Conservation (phyloP, 2,797 vertebrate species). For the Austrolebias charrua region DNA sequence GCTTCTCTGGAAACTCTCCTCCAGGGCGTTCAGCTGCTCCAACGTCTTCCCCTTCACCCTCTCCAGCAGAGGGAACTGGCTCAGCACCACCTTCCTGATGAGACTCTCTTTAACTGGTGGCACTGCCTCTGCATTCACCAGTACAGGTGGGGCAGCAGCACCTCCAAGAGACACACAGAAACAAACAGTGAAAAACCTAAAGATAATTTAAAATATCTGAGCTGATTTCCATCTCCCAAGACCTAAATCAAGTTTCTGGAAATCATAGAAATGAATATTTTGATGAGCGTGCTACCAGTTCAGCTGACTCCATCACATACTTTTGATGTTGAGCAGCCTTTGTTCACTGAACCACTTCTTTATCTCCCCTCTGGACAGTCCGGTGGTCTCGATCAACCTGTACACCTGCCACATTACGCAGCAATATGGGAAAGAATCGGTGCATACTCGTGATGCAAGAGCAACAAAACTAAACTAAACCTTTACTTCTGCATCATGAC, state of each 20-base stretch:
- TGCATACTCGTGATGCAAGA: background rate
- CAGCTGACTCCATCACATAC: conserved; percentile 43
- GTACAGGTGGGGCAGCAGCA: conserved; percentile 63
- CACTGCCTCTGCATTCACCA: conserved; percentile 70
- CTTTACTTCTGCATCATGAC: conserved; percentile 4
- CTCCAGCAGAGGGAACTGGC: conserved; percentile 85
- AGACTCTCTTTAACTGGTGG: conserved; percentile 75
- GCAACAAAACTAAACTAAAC: background rate
- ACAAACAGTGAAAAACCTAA: conserved; percentile 4
- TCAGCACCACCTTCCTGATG: conserved; percentile 78
- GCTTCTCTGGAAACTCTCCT: conserved; percentile 92
- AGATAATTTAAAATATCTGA: too few relatives aligned
- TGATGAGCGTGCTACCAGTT: conserved; percentile 6
- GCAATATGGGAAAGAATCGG: background rate
- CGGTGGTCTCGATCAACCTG: conserved; percentile 92
- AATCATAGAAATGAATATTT: background rate
- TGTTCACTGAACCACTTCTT: conserved; percentile 99
- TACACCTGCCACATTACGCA: conserved; percentile 75
- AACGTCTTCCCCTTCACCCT: conserved; percentile 89
- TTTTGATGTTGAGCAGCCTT: conserved; percentile 90
- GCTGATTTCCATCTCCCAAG: background rate
- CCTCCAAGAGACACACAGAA: conserved; percentile 41
- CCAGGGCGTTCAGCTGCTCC: conserved; percentile 89
- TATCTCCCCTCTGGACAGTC: conserved; percentile 95
- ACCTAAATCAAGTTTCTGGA: background rate